These are phyloP conservation scores for Eupithecia vulgata DNA, from an alignment of 2,888 invertebrate genomes.

Conservation along the genomic window DNA sequence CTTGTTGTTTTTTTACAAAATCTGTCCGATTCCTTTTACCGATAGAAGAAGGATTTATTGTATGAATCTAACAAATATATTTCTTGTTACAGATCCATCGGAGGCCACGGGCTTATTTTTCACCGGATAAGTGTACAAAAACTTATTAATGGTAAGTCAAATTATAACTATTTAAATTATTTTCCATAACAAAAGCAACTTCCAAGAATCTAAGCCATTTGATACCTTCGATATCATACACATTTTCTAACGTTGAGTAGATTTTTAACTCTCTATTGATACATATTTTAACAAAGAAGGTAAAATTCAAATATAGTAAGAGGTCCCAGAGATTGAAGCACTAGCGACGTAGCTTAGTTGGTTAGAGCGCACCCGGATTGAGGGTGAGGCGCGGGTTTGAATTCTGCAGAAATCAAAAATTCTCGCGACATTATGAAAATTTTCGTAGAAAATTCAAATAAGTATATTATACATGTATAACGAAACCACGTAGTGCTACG, in stretches of 20 bases:
- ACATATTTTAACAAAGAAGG: background rate
- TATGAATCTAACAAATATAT: constrained; percentile 20
- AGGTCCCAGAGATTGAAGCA: too few relatives aligned
- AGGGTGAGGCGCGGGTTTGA: too few relatives aligned
- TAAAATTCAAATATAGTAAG: too few relatives aligned
- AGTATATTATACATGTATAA: background rate
- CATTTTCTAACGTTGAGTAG: background rate
- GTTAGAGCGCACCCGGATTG: too few relatives aligned
- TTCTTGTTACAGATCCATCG: constrained; percentile 70
- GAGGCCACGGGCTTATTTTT: constrained; percentile 76
- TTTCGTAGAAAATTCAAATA: too few relatives aligned
- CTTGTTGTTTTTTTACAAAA: background rate
- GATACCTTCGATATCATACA: background rate
- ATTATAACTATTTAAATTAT: background rate
- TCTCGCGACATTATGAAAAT: too few relatives aligned
- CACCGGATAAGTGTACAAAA: constrained; percentile 75
- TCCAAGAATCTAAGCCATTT: constrained; percentile 41
- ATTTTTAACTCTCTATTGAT: background rate
- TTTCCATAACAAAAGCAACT: constrained; percentile 51
- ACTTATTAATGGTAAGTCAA: constrained; percentile 78
- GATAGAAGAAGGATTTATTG: background rate
- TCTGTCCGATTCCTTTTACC: background rate
- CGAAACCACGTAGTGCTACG: background rate
- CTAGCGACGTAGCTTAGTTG: too few relatives aligned
- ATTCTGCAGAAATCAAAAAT: too few relatives aligned